Evolutionary conservation across 2,113 vertebrate genomes (phyloP).

Genomic region (Nyctibius bracteatus): DNA sequence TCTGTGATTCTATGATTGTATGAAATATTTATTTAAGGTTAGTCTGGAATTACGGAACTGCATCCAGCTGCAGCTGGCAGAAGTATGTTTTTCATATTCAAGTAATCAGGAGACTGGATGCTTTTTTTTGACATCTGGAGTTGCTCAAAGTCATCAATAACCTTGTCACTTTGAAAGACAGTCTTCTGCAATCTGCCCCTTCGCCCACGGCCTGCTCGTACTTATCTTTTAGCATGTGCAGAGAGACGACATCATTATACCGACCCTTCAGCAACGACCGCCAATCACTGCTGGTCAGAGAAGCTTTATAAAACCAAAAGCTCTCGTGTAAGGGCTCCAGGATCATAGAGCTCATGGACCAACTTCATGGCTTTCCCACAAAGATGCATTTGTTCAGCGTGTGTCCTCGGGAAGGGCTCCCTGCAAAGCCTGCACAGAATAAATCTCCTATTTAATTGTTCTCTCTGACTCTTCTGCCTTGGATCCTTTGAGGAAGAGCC

Average conservation of each 20-base stretch:
- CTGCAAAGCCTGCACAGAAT: not conserved
- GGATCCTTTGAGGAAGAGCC: not conserved
- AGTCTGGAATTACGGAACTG: not conserved
- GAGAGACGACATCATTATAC: not conserved
- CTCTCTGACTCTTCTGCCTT: not conserved
- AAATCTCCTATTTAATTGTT: not conserved
- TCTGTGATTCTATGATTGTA: too few relatives aligned
- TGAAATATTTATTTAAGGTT: not conserved
- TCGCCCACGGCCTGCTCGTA: fast-evolving
- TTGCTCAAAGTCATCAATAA: not conserved
- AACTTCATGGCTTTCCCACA: not conserved
- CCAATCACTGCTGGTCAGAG: not conserved
- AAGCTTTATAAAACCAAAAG: not conserved
- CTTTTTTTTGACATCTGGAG: not conserved
- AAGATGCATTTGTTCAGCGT: fast-evolving
- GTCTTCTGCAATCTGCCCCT: not conserved
- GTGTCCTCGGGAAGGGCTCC: not conserved
- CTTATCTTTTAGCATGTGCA: not conserved
- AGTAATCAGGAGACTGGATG: not conserved
- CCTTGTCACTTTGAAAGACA: not conserved
- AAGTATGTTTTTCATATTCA: not conserved
- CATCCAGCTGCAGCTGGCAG: not conserved
- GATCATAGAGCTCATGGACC: not conserved
- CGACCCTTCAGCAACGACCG: not conserved
- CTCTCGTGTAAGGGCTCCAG: not conserved